These are phyloP conservation scores for Drosophila elegans DNA, from an alignment of 1,140 invertebrate species.

Conservation along the genomic window DNA sequence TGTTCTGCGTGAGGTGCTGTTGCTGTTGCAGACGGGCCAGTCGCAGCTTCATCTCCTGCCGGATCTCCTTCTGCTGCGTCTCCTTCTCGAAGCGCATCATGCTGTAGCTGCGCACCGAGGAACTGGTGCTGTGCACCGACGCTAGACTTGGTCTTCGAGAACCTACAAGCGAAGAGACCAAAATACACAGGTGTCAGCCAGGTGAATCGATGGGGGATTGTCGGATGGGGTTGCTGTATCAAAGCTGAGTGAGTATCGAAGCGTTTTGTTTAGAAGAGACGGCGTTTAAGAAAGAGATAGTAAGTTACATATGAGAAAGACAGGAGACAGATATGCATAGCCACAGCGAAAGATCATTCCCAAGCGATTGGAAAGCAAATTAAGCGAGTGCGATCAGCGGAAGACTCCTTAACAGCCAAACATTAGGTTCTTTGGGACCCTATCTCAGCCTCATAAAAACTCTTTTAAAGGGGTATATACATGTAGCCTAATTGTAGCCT, in stretches of 20 bases:
- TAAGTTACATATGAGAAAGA: slow-evolving; percentile 10
- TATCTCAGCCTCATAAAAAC: neutral
- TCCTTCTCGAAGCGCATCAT: slow-evolving; percentile 91
- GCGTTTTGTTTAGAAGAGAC: slow-evolving; percentile 36
- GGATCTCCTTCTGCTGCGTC: slow-evolving; percentile 90
- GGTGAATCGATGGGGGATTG: neutral
- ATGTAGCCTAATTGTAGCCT: too few relatives aligned
- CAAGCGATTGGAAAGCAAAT: slow-evolving; percentile 37
- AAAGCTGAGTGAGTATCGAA: slow-evolving; percentile 44
- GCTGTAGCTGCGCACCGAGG: slow-evolving; percentile 92
- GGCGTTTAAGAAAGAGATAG: slow-evolving; percentile 35
- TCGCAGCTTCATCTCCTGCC: slow-evolving; percentile 90
- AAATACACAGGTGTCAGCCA: neutral
- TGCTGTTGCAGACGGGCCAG: slow-evolving; percentile 87
- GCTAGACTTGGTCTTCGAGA: slow-evolving; percentile 92
- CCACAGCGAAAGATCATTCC: slow-evolving; percentile 44
- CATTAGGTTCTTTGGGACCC: neutral
- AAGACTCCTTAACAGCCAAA: slow-evolving; percentile 2
- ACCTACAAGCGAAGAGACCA: slow-evolving; percentile 85
- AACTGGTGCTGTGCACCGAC: slow-evolving; percentile 91
- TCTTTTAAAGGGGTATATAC: too few relatives aligned
- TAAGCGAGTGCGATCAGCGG: slow-evolving; percentile 32
- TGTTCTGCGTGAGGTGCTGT: slow-evolving; percentile 78
- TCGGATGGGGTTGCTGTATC: slow-evolving; percentile 36
- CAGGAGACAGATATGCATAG: slow-evolving; percentile 29